A percentile compares a stretch with the other conserved stretches of the same genome.
These are phyloP conservation scores for Heliconius hewitsoni DNA, from an alignment of 1,140 invertebrate species.

Conservation along the genomic window DNA sequence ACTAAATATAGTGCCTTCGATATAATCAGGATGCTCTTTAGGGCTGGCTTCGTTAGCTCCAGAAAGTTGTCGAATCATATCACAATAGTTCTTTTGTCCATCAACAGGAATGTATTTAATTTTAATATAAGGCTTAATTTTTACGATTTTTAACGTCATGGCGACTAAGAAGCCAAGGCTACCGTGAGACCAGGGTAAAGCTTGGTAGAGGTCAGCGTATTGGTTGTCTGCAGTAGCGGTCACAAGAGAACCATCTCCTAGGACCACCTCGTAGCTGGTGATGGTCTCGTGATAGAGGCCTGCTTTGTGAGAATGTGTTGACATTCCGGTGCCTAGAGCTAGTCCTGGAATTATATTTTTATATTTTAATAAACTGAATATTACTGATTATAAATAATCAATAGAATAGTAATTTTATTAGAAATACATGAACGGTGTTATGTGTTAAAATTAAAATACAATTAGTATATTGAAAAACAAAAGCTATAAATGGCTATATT, in stretches of 20 bases:
- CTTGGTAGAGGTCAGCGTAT: constrained; percentile 87
- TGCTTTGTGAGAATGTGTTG: constrained; percentile 89
- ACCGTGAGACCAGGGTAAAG: constrained; percentile 92
- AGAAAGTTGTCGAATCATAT: constrained; percentile 80
- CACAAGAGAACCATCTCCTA: constrained; percentile 87
- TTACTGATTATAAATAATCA: no score
- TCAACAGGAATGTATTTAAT: constrained; percentile 87
- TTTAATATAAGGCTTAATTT: constrained; percentile 85
- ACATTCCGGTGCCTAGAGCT: constrained; percentile 91
- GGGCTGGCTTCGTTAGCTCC: constrained; percentile 79
- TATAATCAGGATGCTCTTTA: constrained; percentile 87
- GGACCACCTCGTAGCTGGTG: constrained; percentile 87
- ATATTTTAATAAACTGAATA: not conserved
- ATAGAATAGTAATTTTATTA: no score
- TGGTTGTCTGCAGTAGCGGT: constrained; percentile 87
- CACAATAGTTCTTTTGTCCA: constrained; percentile 85
- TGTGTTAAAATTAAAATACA: no score
- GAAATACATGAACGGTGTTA: no score
- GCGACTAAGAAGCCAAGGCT: constrained; percentile 91
- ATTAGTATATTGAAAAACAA: no score
- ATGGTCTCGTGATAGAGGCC: constrained; percentile 92
- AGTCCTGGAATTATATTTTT: constrained; percentile 80
- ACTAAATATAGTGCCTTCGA: constrained; percentile 88
- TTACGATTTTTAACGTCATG: constrained; percentile 89
- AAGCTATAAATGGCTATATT: no score